A percentile compares a stretch with the other conserved stretches of the same genome.
These are phyloP conservation scores for Herpailurus yagouaroundi DNA, from an alignment of 2,113 vertebrate species.

Conservation along the genomic window DNA sequence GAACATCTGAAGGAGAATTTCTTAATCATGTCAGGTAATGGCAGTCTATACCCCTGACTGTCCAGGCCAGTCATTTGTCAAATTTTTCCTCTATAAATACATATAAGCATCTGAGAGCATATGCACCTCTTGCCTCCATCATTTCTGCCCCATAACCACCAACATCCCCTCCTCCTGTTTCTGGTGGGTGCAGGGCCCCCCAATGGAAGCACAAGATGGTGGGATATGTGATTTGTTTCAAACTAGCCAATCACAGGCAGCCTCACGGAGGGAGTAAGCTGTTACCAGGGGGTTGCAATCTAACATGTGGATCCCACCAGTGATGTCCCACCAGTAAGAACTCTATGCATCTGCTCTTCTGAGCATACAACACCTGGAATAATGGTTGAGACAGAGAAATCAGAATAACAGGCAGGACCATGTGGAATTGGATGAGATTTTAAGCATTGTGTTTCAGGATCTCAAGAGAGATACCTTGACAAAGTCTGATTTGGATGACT, in stretches of 20 bases:
- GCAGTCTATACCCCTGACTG: background rate
- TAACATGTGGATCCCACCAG: background rate
- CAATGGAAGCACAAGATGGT: background rate
- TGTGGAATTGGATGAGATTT: background rate
- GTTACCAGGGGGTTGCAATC: background rate
- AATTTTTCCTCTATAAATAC: background rate
- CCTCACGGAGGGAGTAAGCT: background rate
- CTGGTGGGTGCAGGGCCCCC: background rate
- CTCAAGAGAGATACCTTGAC: background rate
- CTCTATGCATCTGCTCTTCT: background rate
- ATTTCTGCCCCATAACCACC: background rate
- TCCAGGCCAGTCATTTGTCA: no score
- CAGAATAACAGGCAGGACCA: background rate
- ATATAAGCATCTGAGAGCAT: background rate
- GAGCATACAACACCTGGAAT: background rate
- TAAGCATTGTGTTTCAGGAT: background rate
- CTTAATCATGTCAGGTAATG: background rate
- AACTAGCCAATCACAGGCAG: background rate
- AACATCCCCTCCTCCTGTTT: accelerated
- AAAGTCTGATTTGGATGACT: background rate
- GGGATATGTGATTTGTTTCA: background rate
- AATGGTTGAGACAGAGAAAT: background rate
- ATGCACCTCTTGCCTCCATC: no score
- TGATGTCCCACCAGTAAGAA: background rate
- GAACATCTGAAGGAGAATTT: background rate